These are phyloP conservation scores for Dendronephthya gigantea DNA, from an alignment of 64 coral and sea anemone genomes.

Conservation along the genomic window DNA sequence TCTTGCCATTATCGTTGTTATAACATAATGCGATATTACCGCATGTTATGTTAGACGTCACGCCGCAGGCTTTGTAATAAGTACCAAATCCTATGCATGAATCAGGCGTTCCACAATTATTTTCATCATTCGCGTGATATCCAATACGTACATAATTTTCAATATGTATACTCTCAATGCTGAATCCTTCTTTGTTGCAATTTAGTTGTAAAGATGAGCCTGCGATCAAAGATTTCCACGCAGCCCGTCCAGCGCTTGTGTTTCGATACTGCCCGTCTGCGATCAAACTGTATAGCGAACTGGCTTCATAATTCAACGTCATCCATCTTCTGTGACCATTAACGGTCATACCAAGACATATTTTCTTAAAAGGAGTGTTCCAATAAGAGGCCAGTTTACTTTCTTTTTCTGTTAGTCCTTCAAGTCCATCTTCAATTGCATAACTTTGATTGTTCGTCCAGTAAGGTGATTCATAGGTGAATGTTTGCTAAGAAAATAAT, in stretches of 20 bases:
- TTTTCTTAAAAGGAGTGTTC: no score
- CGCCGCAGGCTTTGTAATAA: neutral
- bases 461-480: no score
- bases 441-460: no score
- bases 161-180: neutral
- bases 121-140: neutral
- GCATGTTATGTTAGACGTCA: neutral
- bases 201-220: neutral
- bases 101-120: neutral
- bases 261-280: neutral
- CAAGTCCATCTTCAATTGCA: no score
- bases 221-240: constrained; percentile 21
- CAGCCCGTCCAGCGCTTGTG: neutral
- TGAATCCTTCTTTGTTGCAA: constrained; percentile 21
- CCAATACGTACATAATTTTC: neutral
- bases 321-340: neutral
- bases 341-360: no score
- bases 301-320: neutral
- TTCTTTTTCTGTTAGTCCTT: no score
- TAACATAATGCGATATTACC: neutral
- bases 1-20: neutral
- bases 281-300: constrained; percentile 16
- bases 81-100: constrained; percentile 4
- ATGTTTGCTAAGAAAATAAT: no score
- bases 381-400: no score